phyloP scores from a whole-genome alignment of 1,140 invertebrate species.

The Trichonephila clavata region DNA sequence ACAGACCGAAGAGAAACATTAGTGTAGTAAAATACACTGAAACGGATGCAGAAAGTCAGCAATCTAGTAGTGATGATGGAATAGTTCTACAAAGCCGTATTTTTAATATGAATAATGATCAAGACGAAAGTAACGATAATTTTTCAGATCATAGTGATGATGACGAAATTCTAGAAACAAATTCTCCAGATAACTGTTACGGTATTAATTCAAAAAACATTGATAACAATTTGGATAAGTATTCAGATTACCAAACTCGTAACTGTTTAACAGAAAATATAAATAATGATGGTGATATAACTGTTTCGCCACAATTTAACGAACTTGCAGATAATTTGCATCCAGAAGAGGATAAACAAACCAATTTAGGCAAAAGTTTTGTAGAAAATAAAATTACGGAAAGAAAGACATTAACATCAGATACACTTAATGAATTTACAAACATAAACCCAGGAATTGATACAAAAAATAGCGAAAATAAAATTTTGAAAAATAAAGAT shows the following conservation, averaged over 20 bases:
- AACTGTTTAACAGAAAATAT: no score
- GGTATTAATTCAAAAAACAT: not conserved
- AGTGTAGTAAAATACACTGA: not conserved
- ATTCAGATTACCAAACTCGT: no score
- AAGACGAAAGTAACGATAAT: not conserved
- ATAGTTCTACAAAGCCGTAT: slow-evolving; percentile 36
- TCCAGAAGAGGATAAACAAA: not conserved
- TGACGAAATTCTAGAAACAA: not conserved
- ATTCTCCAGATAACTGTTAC: not conserved
- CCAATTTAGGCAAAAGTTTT: not conserved
- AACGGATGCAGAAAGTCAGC: not conserved
- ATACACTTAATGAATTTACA: not conserved
- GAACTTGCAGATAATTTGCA: not conserved
- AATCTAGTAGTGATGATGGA: slow-evolving; percentile 50
- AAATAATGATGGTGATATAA: no score
- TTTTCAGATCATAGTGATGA: not conserved
- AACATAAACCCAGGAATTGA: not conserved
- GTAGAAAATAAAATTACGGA: not conserved
- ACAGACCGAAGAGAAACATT: not conserved
- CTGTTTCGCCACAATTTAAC: no score
- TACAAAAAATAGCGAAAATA: not conserved
- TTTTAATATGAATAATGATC: not conserved
- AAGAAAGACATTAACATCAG: not conserved
- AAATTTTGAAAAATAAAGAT: not conserved
- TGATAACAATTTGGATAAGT: not conserved